Evolutionary conservation across 2,113 vertebrate genomes (phyloP).

Genomic region (Pelecanus crispus): DNA sequence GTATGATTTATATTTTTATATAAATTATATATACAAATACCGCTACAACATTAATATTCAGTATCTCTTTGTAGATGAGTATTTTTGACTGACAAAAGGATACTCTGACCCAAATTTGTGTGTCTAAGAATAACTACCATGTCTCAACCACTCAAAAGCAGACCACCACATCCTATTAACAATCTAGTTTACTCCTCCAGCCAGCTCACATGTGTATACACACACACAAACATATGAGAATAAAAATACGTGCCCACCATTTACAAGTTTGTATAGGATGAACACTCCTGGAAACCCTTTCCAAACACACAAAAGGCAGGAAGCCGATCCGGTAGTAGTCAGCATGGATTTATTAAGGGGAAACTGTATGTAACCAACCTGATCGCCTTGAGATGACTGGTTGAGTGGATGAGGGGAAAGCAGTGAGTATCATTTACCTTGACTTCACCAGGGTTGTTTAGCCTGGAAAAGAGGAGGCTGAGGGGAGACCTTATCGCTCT

Average conservation of each 20-base stretch:
- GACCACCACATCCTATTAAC: background rate
- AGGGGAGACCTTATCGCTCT: no score
- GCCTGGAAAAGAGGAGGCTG: no score
- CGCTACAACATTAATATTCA: background rate
- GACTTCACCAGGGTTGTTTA: no score
- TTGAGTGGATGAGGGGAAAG: background rate
- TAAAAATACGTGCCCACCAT: background rate
- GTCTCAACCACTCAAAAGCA: background rate
- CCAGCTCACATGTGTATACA: fast-evolving
- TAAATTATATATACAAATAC: background rate
- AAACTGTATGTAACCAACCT: background rate
- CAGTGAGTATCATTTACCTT: background rate
- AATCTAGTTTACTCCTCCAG: background rate
- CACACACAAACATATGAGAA: background rate
- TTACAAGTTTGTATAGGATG: background rate
- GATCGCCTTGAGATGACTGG: no score
- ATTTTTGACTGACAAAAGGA: background rate
- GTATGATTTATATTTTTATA: background rate
- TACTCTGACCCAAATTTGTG: background rate
- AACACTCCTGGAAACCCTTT: background rate
- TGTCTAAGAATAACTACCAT: background rate
- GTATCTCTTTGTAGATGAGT: background rate
- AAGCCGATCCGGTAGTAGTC: background rate
- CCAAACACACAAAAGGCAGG: background rate
- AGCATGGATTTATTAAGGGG: background rate